Percentiles rank a stretch among this genome's conserved stretches.
Conservation (phyloP, 1,140 invertebrate genomes). For the Coenobita brevimanus region DNA sequence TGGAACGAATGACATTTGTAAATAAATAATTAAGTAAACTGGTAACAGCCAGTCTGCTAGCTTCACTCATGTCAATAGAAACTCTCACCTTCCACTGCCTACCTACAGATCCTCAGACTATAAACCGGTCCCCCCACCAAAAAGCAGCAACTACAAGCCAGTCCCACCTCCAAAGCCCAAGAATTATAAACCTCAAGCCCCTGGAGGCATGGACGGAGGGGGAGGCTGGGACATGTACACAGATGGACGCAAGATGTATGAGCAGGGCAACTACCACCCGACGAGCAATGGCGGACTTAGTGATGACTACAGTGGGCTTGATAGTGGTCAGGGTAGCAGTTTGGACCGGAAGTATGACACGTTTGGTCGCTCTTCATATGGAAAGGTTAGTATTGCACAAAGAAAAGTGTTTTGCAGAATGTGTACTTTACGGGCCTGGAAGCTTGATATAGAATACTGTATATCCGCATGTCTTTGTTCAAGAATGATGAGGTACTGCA, state of each 20-base stretch:
- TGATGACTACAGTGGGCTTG: constrained; percentile 73
- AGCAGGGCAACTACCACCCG: constrained; percentile 68
- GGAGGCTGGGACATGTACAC: constrained; percentile 51
- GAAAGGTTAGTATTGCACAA: constrained; percentile 61
- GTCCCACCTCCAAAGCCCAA: constrained; percentile 93
- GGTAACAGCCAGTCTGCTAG: no score
- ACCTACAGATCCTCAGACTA: constrained; percentile 70
- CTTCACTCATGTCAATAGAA: no score
- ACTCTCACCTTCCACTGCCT: no score
- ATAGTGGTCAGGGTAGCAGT: constrained; percentile 76
- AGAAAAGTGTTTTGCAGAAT: no score
- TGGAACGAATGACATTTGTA: no score
- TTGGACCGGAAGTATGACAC: constrained; percentile 74
- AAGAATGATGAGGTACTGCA: no score
- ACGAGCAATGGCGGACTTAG: constrained; percentile 69
- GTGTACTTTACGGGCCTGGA: no score
- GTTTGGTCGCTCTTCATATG: constrained; percentile 65
- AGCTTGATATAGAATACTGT: neutral
- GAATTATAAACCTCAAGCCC: constrained; percentile 78
- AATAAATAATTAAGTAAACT: no score
- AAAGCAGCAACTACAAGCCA: constrained; percentile 83
- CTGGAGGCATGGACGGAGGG: constrained; percentile 46
- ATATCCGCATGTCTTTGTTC: no score
- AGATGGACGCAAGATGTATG: constrained; percentile 53
- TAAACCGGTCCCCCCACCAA: constrained; percentile 74